Evolutionary conservation across 1,140 invertebrate species (phyloP).

Genomic region (Ptiloglossa arizonensis): DNA sequence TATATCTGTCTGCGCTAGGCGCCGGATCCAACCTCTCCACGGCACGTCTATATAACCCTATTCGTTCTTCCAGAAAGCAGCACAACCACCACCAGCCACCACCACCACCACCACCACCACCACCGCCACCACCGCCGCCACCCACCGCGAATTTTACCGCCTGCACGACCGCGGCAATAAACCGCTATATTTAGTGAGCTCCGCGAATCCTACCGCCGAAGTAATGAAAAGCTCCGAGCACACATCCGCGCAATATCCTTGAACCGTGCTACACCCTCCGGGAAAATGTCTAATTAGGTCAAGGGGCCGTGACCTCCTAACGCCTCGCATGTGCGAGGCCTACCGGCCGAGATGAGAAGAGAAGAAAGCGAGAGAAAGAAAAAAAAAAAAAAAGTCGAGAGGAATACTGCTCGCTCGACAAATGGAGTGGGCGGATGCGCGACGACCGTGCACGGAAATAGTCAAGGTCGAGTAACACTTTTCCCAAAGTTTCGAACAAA

Average conservation of each 20-base stretch:
- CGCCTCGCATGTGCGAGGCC: not conserved
- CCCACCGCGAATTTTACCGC: conserved; percentile 54
- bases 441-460: not conserved
- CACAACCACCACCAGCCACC: not conserved
- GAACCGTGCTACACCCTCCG: conserved; percentile 21
- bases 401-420: not conserved
- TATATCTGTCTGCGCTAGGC: conserved; percentile 29
- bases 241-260: conserved; percentile 34
- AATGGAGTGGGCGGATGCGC: not conserved
- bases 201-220: conserved; percentile 29
- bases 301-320: conserved; percentile 39
- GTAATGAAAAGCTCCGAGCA: conserved; percentile 47
- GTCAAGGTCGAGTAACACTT: not conserved
- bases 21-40: not conserved
- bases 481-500: not conserved
- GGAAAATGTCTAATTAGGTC: conserved; percentile 52
- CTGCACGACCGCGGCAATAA: conserved; percentile 46
- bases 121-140: conserved; percentile 24
- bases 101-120: not conserved
- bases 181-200: conserved; percentile 55
- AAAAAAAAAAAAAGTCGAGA: too few species aligned
- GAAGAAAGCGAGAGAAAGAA: too few species aligned
- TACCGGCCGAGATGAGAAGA: not conserved
- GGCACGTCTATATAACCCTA: conserved; percentile 19
- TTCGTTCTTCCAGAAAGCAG: conserved; percentile 43